These are phyloP conservation scores for Marcusenius ussheri DNA, from an alignment of 2,113 vertebrate genomes.

Conservation along the genomic window DNA sequence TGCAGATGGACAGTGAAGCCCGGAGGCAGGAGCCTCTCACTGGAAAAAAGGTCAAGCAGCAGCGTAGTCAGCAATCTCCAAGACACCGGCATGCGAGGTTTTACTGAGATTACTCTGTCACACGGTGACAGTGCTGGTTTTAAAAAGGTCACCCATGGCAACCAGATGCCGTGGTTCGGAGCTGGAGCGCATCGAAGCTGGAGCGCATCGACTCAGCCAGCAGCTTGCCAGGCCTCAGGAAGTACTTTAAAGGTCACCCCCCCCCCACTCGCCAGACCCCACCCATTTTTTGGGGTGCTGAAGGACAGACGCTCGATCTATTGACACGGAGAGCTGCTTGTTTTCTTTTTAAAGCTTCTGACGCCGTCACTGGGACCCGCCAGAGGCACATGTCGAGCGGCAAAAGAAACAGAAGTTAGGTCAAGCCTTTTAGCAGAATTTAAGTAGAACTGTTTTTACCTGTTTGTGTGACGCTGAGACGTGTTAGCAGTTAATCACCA, in stretches of 20 bases:
- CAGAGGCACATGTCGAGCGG: not conserved
- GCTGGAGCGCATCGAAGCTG: conserved; percentile 47
- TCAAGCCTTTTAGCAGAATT: not conserved
- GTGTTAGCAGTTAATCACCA: not conserved
- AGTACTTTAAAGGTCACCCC: conserved; percentile 57
- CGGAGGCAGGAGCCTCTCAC: not conserved
- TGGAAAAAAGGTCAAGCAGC: conserved; percentile 21
- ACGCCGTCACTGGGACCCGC: not conserved
- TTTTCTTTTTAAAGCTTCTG: conserved; percentile 17
- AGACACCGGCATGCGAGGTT: conserved; percentile 35
- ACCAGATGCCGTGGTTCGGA: conserved; percentile 47
- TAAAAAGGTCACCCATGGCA: conserved; percentile 65
- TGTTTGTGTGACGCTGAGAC: not conserved
- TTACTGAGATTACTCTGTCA: conserved; percentile 54
- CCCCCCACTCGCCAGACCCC: conserved; percentile 41
- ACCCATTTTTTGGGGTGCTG: conserved; percentile 28
- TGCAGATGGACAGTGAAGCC: conserved; percentile 18
- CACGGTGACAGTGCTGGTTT: conserved; percentile 61
- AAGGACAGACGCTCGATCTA: conserved; percentile 28
- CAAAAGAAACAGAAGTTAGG: not conserved
- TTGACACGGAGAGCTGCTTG: conserved; percentile 21
- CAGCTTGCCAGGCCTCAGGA: conserved; percentile 41
- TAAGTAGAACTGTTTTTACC: not conserved
- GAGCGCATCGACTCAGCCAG: conserved; percentile 54
- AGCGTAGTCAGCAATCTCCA: conserved; percentile 30